Evolutionary conservation across 2,888 invertebrate genomes (phyloP).

Genomic region (Venusia cambrica): DNA sequence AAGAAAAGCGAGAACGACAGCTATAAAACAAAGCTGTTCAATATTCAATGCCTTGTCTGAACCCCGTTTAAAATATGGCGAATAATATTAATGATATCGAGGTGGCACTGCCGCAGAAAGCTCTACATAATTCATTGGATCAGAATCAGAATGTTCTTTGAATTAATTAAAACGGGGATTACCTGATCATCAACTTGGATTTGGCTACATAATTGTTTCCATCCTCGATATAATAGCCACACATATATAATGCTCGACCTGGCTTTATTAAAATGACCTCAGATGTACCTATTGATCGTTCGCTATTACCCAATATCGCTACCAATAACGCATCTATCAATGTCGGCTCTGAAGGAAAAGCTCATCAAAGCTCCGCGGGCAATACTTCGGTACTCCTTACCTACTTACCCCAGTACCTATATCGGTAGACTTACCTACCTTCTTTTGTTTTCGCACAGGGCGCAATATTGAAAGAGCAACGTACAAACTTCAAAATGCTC

Average conservation of each 20-base stretch:
- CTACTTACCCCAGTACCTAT: constrained; percentile 8
- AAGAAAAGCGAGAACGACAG: too few species aligned
- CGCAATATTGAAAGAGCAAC: too few species aligned
- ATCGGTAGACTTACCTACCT: too few species aligned
- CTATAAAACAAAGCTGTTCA: too few species aligned
- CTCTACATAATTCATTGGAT: constrained; percentile 4
- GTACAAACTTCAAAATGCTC: constrained; percentile 6
- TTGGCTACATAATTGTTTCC: constrained; percentile 9
- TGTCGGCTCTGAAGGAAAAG: constrained; percentile 28
- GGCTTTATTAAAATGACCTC: constrained; percentile 18
- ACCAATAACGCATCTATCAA: constrained; percentile 31
- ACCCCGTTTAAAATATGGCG: too few species aligned
- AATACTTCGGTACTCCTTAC: constrained; percentile 14
- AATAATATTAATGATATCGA: too few species aligned
- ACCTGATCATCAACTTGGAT: constrained; percentile 13
- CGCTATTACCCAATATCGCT: constrained; percentile 27
- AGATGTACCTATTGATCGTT: constrained; percentile 20
- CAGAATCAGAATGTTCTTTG: constrained; percentile 6
- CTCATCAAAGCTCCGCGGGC: constrained; percentile 23
- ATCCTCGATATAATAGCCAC: constrained; percentile 1
- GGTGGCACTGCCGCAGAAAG: too few species aligned
- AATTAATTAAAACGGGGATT: constrained; percentile 19
- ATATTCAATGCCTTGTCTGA: too few species aligned
- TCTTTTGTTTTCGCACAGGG: too few species aligned
- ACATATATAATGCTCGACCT: constrained; percentile 1